Conservation (phyloP, 2,113 vertebrate species). For the Cariama cristata region DNA sequence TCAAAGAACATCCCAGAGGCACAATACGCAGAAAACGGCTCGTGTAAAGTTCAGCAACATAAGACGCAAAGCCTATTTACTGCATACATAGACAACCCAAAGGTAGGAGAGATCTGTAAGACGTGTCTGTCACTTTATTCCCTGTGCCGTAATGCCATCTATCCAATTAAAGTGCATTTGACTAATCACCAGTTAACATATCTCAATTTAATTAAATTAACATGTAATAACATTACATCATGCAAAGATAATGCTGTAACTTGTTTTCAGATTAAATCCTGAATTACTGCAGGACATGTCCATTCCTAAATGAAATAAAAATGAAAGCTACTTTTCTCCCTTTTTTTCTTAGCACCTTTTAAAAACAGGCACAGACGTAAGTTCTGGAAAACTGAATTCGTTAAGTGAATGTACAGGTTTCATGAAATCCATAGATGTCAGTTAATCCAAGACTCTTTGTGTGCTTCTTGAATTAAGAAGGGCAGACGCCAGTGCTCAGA, state of each 20-base stretch:
- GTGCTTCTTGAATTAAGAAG: background rate
- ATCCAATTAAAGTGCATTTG: background rate
- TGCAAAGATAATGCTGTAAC: background rate
- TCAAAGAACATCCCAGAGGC: conserved; percentile 57
- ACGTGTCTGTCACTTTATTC: rapidly evolving
- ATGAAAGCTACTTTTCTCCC: background rate
- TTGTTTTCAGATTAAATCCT: background rate
- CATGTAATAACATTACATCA: background rate
- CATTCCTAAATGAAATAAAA: background rate
- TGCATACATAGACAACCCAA: background rate
- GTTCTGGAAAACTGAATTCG: background rate
- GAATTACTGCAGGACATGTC: background rate
- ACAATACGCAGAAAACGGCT: background rate
- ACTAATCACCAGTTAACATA: background rate
- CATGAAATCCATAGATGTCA: background rate
- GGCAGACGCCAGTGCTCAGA: background rate
- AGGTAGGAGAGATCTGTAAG: background rate
- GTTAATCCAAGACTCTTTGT: background rate
- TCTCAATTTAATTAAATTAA: background rate
- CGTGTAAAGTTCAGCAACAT: background rate
- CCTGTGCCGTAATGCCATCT: rapidly evolving
- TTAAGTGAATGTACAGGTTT: rapidly evolving
- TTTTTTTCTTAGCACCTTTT: background rate
- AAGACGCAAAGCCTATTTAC: background rate
- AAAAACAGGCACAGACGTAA: background rate